Conservation (phyloP, 2,113 vertebrate genomes). For the Sylvia atricapilla region DNA sequence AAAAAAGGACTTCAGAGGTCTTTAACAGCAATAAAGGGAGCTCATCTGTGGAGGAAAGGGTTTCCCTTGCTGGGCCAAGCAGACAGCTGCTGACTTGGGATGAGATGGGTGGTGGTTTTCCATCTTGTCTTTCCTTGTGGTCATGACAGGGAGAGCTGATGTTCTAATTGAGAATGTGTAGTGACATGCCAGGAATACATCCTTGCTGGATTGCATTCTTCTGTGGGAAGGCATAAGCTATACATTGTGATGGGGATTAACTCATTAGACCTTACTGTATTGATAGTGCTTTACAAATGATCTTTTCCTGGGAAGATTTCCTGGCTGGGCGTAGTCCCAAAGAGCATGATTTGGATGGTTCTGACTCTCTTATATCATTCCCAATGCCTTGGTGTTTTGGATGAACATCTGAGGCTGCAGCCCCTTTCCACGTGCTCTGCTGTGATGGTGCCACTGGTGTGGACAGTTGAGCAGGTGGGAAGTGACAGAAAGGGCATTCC, state of each 20-base stretch:
- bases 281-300: not conserved
- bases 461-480: not conserved
- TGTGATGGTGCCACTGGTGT: not conserved
- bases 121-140: not conserved
- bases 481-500: not conserved
- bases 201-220: not conserved
- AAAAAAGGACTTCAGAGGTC: not conserved
- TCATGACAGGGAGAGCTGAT: not conserved
- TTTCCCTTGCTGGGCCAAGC: not conserved
- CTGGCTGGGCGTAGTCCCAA: not conserved
- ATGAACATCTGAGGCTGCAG: not conserved
- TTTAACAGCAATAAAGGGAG: not conserved
- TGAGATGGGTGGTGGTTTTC: not conserved
- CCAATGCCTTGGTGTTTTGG: not conserved
- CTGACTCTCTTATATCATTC: not conserved
- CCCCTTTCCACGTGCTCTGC: not conserved
- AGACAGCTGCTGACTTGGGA: not conserved
- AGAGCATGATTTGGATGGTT: not conserved
- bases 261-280: not conserved
- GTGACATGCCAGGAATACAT: not conserved
- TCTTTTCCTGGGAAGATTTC: not conserved
- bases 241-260: not conserved
- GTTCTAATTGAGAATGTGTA: not conserved
- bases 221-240: not conserved
- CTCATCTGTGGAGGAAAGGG: not conserved